phyloP scores from a whole-genome alignment of 1,140 invertebrate species.

The Cydia amplana region DNA sequence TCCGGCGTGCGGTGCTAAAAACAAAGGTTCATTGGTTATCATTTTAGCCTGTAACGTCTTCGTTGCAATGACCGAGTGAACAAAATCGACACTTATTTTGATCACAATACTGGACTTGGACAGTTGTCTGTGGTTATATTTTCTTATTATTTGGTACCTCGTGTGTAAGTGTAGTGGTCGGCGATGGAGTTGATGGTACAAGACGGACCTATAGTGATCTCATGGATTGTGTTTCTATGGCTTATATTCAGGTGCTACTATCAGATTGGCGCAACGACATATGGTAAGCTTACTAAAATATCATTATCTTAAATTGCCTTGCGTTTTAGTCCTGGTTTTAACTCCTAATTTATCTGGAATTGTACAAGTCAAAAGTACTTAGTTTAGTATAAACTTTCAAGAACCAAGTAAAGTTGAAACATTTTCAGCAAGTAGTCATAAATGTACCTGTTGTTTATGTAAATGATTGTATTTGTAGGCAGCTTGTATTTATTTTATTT shows the following conservation, averaged over 20 bases:
- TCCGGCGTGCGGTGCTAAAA: constrained; percentile 34
- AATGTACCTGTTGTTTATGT: no score
- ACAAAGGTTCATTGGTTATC: constrained; percentile 26
- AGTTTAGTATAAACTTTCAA: no score
- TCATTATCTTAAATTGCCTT: not conserved
- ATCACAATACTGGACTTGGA: no score
- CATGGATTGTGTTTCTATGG: constrained; percentile 71
- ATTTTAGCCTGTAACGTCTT: no score
- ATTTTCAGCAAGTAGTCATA: no score
- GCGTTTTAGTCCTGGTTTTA: not conserved
- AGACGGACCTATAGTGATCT: constrained; percentile 67
- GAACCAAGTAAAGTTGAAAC: no score
- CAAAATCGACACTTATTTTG: no score
- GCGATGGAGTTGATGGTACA: constrained; percentile 52
- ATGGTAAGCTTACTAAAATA: constrained; percentile 39
- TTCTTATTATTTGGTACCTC: not conserved
- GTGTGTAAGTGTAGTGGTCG: not conserved
- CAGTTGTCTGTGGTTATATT: constrained; percentile 2
- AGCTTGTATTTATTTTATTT: no score
- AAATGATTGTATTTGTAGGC: no score
- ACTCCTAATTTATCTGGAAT: not conserved
- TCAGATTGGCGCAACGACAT: constrained; percentile 54
- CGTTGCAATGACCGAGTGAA: no score
- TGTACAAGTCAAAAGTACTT: not conserved
- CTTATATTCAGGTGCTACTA: constrained; percentile 73